These are phyloP conservation scores for Electrona antarctica DNA, from an alignment of 2,113 vertebrate species.

Conservation along the genomic window DNA sequence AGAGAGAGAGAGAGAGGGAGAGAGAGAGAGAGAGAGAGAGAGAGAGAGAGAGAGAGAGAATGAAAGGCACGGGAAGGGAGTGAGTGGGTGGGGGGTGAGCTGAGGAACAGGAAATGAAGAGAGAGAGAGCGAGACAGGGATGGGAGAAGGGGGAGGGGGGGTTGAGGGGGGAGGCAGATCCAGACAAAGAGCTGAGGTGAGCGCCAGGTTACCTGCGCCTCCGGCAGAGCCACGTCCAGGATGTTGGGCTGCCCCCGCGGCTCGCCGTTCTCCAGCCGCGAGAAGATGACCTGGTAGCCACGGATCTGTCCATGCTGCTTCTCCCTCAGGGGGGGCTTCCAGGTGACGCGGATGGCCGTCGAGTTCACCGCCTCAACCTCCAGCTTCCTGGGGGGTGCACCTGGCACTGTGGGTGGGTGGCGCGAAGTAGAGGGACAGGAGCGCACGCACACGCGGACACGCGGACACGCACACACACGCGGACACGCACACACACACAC, in stretches of 20 bases:
- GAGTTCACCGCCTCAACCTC: conserved; percentile 95
- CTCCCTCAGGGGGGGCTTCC: conserved; percentile 92
- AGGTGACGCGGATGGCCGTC: conserved; percentile 91
- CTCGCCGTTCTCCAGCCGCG: conserved; percentile 91
- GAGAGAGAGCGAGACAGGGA: conserved; percentile 17
- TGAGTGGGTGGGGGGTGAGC: no score
- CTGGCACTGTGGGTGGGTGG: conserved; percentile 84
- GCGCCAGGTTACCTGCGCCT: conserved; percentile 88
- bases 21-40: conserved; percentile 21
- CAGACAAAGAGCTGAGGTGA: no score
- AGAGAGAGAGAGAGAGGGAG: conserved; percentile 3
- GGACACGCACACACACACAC: no score
- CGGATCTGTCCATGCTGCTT: conserved; percentile 98
- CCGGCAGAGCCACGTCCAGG: conserved; percentile 92
- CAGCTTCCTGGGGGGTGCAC: conserved; percentile 93
- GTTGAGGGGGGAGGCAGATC: no score
- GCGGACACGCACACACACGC: no score
- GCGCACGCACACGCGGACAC: no score
- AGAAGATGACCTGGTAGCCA: conserved; percentile 95
- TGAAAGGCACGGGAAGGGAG: no score
- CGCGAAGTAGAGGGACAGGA: conserved; percentile 6
- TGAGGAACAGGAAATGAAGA: not conserved
- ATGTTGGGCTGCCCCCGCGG: conserved; percentile 91
- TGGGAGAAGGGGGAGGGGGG: not conserved
- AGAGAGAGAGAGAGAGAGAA: not conserved